These are phyloP conservation scores for Gallinago media DNA, from an alignment of 2,113 vertebrate genomes.

Conservation along the genomic window DNA sequence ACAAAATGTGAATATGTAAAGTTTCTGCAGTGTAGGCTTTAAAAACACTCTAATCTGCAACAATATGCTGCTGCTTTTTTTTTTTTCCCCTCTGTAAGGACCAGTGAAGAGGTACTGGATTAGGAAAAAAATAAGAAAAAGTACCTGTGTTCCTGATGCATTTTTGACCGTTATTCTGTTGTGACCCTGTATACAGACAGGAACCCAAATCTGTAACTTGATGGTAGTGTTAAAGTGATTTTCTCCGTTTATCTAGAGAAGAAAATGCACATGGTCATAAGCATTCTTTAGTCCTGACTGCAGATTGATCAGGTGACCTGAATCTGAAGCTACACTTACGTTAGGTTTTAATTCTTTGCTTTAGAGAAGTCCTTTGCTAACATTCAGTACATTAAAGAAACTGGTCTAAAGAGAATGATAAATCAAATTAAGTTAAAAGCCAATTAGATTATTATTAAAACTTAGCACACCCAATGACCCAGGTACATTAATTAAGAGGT, in stretches of 20 bases:
- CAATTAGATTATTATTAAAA: not conserved
- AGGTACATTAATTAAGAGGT: not conserved
- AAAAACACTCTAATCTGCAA: not conserved
- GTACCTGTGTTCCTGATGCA: slow-evolving; percentile 53
- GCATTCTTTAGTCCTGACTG: not conserved
- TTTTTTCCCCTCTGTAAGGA: not conserved
- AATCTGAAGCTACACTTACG: not conserved
- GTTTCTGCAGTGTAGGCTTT: not conserved
- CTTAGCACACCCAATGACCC: not conserved
- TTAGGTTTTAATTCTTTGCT: slow-evolving; percentile 52
- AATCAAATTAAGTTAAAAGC: not conserved
- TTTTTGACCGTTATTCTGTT: slow-evolving; percentile 27
- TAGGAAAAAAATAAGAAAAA: not conserved
- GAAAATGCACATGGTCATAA: not conserved
- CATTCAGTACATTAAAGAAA: slow-evolving; percentile 32
- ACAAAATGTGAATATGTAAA: not conserved
- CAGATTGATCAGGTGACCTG: not conserved
- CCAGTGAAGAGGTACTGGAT: not conserved
- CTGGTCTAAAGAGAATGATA: slow-evolving; percentile 28
- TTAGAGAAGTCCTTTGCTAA: slow-evolving; percentile 1
- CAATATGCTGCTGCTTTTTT: accelerated
- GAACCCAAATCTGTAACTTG: slow-evolving; percentile 65
- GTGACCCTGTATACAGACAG: not conserved
- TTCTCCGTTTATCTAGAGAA: slow-evolving; percentile 61
- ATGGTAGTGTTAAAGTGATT: slow-evolving; percentile 55